phyloP scores from a whole-genome alignment of 35 echinoderm and acorn worm genomes.

The Stichopus chloronotus region DNA sequence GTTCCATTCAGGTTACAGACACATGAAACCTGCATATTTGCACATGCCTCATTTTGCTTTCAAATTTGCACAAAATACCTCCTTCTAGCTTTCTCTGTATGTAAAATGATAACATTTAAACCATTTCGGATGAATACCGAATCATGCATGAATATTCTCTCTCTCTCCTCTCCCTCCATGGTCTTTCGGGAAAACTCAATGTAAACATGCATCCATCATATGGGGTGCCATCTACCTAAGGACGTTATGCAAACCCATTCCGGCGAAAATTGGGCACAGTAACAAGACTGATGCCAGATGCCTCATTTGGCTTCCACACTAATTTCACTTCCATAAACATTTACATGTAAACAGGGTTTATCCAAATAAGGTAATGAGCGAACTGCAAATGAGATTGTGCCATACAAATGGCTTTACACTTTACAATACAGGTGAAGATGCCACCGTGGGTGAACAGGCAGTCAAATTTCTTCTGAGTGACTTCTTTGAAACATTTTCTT shows the following conservation, averaged over 20 bases:
- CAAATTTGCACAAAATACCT: too few relatives aligned
- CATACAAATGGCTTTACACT: neutral
- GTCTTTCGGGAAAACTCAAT: neutral
- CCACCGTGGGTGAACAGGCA: too few relatives aligned
- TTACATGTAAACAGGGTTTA: neutral
- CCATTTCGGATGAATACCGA: too few relatives aligned
- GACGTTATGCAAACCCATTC: neutral
- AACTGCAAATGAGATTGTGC: neutral
- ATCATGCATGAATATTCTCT: neutral
- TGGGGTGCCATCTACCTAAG: neutral
- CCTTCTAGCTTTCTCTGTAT: too few relatives aligned
- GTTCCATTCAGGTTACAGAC: too few relatives aligned
- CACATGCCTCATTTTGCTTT: too few relatives aligned
- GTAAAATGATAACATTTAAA: too few relatives aligned
- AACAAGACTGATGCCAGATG: neutral
- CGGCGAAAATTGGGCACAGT: neutral
- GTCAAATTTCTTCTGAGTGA: too few relatives aligned
- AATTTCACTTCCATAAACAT: slow-evolving; percentile 22
- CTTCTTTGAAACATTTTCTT: too few relatives aligned
- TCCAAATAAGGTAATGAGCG: neutral
- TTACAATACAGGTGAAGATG: neutral
- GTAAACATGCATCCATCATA: slow-evolving; percentile 4
- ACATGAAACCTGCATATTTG: too few relatives aligned
- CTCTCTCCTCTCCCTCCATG: neutral
- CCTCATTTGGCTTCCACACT: neutral